phyloP scores from a whole-genome alignment of 2,113 vertebrate species.

The Ascaphus truei region DNA sequence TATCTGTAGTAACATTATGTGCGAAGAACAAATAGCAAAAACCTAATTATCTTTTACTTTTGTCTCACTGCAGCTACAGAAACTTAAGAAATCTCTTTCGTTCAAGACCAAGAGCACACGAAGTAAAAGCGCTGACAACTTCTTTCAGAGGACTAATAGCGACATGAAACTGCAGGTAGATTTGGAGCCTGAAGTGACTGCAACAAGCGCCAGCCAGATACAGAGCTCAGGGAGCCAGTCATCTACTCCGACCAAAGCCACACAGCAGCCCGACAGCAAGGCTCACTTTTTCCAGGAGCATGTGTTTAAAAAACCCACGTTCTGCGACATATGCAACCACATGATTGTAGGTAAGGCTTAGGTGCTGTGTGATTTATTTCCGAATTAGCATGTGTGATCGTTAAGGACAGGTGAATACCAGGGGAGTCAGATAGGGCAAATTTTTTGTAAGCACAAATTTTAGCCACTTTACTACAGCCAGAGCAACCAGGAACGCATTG shows the following conservation, averaged over 20 bases:
- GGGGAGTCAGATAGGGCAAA: no score
- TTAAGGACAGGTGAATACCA: no score
- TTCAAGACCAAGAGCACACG: slow-evolving; percentile 96
- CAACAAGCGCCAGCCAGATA: slow-evolving; percentile 73
- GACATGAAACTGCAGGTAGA: slow-evolving; percentile 78
- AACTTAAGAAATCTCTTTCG: slow-evolving; percentile 90
- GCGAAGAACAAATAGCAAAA: no score
- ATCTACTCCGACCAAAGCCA: slow-evolving; percentile 69
- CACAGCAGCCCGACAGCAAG: slow-evolving; percentile 66
- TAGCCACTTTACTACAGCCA: no score
- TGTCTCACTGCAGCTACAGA: slow-evolving; percentile 81
- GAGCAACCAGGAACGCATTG: no score
- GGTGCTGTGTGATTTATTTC: no score
- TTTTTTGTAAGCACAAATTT: no score
- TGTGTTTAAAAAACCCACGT: slow-evolving; percentile 97
- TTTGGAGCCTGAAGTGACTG: slow-evolving; percentile 72
- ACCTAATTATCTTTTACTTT: not conserved
- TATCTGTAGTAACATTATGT: no score
- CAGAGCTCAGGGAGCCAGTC: slow-evolving; percentile 66
- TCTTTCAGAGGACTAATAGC: slow-evolving; percentile 80
- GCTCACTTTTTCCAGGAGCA: slow-evolving; percentile 91
- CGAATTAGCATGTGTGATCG: no score
- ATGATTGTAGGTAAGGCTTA: slow-evolving; percentile 94
- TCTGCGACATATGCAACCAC: slow-evolving; percentile 97
- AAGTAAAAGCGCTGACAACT: slow-evolving; percentile 97